Evolutionary conservation across 2,888 invertebrate species (phyloP).

Genomic region (Nymphalis urticae): DNA sequence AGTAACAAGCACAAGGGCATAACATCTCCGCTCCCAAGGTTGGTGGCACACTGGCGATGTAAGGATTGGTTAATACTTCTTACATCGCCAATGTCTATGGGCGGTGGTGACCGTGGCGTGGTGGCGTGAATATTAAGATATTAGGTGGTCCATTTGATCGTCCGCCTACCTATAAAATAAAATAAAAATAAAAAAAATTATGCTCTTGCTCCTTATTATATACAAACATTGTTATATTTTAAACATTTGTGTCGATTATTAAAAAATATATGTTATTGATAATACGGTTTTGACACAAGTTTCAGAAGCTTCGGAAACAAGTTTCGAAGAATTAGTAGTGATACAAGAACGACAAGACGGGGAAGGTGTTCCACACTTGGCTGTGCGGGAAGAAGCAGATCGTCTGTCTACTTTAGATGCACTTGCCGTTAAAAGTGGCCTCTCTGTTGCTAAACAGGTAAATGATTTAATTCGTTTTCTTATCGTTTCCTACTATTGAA

Average conservation of each 20-base stretch:
- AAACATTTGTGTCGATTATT: neutral
- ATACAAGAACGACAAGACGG: conserved; percentile 70
- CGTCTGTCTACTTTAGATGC: conserved; percentile 70
- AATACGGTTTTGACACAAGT: conserved; percentile 45
- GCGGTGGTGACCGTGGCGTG: no score
- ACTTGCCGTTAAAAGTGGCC: conserved; percentile 64
- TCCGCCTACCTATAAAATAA: no score
- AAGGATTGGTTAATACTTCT: no score
- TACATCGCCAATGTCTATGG: no score
- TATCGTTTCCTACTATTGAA: neutral
- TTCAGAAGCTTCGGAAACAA: conserved; percentile 71
- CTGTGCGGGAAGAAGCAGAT: conserved; percentile 73
- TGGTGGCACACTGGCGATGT: no score
- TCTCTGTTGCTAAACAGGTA: conserved; percentile 69
- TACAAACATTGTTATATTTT: no score
- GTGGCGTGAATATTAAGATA: no score
- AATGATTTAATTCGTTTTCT: neutral
- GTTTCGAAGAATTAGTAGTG: conserved; percentile 75
- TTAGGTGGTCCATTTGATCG: no score
- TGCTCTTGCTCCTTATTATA: neutral
- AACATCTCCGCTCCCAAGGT: no score
- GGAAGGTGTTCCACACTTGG: conserved; percentile 57
- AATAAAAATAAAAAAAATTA: neutral
- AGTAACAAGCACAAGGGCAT: no score
- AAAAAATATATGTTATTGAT: neutral